Percentiles rank a stretch among this genome's conserved stretches.
Evolutionary conservation across 1,140 invertebrate genomes (phyloP).

Genomic region (Listronotus oregonensis): DNA sequence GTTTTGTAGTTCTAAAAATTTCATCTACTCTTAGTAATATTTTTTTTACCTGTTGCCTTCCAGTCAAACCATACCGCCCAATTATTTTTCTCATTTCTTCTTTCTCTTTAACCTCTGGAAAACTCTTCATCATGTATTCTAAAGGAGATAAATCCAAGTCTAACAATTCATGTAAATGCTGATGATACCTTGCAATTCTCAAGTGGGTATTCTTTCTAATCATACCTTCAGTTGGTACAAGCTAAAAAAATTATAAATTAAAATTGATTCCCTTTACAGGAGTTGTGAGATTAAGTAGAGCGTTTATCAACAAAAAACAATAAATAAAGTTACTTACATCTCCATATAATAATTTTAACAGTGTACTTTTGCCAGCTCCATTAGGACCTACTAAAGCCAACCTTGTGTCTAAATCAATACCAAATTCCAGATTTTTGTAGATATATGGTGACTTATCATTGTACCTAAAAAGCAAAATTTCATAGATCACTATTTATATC

Average conservation of each 20-base stretch:
- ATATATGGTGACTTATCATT: slow-evolving; percentile 86
- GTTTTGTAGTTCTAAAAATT: no score
- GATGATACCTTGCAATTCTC: slow-evolving; percentile 96
- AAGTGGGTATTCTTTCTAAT: slow-evolving; percentile 98
- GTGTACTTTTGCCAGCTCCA: slow-evolving; percentile 97
- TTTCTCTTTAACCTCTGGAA: slow-evolving; percentile 95
- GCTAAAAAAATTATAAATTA: slow-evolving; percentile 56
- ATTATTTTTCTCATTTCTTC: slow-evolving; percentile 99
- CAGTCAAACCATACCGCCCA: slow-evolving; percentile 95
- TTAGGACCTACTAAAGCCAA: slow-evolving; percentile 98
- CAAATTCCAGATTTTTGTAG: slow-evolving; percentile 98
- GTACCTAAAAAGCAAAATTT: slow-evolving; percentile 61
- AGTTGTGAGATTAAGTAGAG: no score
- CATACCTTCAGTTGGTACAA: slow-evolving; percentile 94
- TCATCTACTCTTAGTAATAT: no score
- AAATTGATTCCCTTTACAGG: neutral
- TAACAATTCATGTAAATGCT: slow-evolving; percentile 96
- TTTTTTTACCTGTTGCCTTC: slow-evolving; percentile 82
- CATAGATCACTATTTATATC: no score
- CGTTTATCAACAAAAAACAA: neutral
- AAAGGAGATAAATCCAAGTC: slow-evolving; percentile 94
- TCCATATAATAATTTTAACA: slow-evolving; percentile 93
- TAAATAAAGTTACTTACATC: slow-evolving; percentile 68
- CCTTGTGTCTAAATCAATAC: slow-evolving; percentile 97
- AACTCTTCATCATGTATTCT: slow-evolving; percentile 98